These are phyloP conservation scores for Synergus itoensis DNA, from an alignment of 2,888 invertebrate genomes.

Conservation along the genomic window DNA sequence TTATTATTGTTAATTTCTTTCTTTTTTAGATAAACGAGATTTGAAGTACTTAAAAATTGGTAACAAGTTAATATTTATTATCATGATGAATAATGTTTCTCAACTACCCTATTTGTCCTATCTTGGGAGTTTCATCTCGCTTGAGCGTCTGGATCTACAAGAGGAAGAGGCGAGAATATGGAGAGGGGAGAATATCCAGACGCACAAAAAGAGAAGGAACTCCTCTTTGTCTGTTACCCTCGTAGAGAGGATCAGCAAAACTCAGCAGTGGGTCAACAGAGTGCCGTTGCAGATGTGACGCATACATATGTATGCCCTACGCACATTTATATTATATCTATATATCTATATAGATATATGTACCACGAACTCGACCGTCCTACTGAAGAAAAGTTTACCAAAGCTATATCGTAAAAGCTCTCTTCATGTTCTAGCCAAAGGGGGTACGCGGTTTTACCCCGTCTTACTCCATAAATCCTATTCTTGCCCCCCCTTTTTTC, in stretches of 20 bases:
- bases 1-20: too few relatives aligned
- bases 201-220: slow-evolving; percentile 46
- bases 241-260: slow-evolving; percentile 48
- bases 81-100: background rate
- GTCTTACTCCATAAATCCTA: slow-evolving; percentile 18
- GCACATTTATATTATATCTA: background rate
- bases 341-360: background rate
- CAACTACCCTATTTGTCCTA: background rate
- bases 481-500: slow-evolving; percentile 28
- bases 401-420: slow-evolving; percentile 39
- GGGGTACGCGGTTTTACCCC: slow-evolving; percentile 1
- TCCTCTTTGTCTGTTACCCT: slow-evolving; percentile 46
- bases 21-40: too few relatives aligned
- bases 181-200: slow-evolving; percentile 25
- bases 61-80: background rate
- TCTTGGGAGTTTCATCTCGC: background rate
- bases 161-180: background rate
- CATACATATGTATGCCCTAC: slow-evolving; percentile 39
- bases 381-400: slow-evolving; percentile 27
- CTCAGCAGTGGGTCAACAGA: slow-evolving; percentile 60
- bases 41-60: background rate
- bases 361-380: slow-evolving; percentile 8
- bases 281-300: slow-evolving; percentile 50
- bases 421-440: slow-evolving; percentile 25
- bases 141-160: slow-evolving; percentile 36